Base-by-base conservation (phyloP, 1,140 invertebrate genomes). In the Tetramorium simillimum region DNA sequence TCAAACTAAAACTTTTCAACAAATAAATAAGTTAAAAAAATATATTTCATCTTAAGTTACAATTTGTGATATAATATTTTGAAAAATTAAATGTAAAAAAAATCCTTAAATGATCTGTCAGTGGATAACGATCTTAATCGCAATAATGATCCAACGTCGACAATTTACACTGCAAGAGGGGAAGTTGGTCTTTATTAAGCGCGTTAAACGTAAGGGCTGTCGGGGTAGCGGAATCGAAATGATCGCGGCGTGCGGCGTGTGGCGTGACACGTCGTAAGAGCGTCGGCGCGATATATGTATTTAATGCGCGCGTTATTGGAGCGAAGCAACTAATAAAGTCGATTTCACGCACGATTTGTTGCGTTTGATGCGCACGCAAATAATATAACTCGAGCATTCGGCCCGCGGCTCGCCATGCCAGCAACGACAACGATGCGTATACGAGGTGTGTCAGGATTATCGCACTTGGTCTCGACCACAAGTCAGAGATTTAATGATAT, bases 281-380 rank as follows among this genome's bases (percentile, higher is more conserved):
- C 86, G 69, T 75, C 69, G 21, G 60, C 53, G 80, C 85, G 88
- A 87, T 90, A 89, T 85, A 75, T 89, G 85, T 88, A 86, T 77
- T 88, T 90, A 90, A 90, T 90, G 88, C 76, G 18, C 86, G 21
- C 86, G 87, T 91, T 92, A 92, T 92, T 91, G 69, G 69, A 49
- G 65, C 56, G 84, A 87, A 87, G 88, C 88, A 91, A 93, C 91
- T 93, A 94, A 95, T 95, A 95, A 95, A 94, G 92, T 90, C 90
- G 92, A 95, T 95, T 95, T 95, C 94, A 95, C 92, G 93, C 88
- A 81, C 90, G 92, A 92, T 91, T 93, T 91, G 91, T 91, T 89
- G 89, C 85, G 90, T 92, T 91, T 81, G 90, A 88, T 60, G 70
- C 77, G 89, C 69, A 60, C 65, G 72, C 88, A 76, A 87, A 91